Percentiles rank a stretch among this genome's conserved stretches.
Conservation (phyloP, 1,140 invertebrate species). For the Metopolophium dirhodum region DNA sequence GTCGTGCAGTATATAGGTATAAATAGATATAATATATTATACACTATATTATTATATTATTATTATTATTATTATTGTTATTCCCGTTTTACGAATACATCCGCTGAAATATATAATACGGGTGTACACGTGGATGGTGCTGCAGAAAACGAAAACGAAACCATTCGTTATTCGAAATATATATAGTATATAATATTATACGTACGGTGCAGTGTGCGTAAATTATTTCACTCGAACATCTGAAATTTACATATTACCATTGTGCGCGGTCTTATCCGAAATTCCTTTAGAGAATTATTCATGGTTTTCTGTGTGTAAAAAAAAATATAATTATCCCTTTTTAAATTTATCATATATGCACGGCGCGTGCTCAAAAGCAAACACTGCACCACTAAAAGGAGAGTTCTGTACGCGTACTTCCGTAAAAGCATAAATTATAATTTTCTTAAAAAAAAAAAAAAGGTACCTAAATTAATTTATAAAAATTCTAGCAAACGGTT, state of each 20-base stretch:
- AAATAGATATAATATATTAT: background rate
- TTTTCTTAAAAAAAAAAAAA: slow-evolving; percentile 19
- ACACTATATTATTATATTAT: background rate
- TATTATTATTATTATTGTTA: background rate
- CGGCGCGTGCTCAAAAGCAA: background rate
- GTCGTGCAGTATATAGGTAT: background rate
- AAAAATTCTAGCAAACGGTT: background rate
- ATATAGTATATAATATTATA: slow-evolving; percentile 2
- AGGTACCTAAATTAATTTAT: slow-evolving; percentile 18
- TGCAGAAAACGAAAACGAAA: slow-evolving; percentile 8
- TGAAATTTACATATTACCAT: slow-evolving; percentile 35
- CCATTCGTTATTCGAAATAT: slow-evolving; percentile 20
- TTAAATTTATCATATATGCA: slow-evolving; percentile 30
- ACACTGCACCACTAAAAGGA: background rate
- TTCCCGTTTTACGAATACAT: background rate
- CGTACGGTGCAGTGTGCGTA: background rate
- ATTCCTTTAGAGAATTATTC: slow-evolving; percentile 39
- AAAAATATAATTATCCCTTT: slow-evolving; percentile 39
- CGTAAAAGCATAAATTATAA: slow-evolving; percentile 37
- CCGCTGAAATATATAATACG: background rate
- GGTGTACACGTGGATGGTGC: background rate
- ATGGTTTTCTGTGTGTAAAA: background rate
- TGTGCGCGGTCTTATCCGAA: slow-evolving; percentile 33
- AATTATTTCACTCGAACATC: slow-evolving; percentile 35
- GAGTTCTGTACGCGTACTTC: slow-evolving; percentile 5